A percentile compares a stretch with the other conserved stretches of the same genome.
phyloP scores from a whole-genome alignment of 2,888 invertebrate species.

The Argyresthia goedartella region DNA sequence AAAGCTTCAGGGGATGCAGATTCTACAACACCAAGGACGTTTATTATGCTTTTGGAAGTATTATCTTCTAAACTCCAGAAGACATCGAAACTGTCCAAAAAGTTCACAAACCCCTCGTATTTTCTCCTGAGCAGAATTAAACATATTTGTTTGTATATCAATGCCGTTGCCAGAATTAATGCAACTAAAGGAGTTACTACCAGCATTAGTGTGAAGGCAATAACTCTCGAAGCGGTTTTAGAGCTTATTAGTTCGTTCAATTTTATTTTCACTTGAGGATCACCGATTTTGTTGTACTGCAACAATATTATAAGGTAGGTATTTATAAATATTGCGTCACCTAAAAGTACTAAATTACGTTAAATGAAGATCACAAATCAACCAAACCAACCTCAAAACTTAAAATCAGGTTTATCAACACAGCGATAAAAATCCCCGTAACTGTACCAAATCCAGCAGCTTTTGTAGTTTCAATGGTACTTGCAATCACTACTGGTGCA shows the following conservation, averaged over 20 bases:
- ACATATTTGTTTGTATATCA: conserved; percentile 31
- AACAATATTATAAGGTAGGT: conserved; percentile 12
- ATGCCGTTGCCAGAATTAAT: conserved; percentile 20
- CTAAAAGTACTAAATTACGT: background rate
- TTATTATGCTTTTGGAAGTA: conserved; percentile 51
- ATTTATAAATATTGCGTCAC: background rate
- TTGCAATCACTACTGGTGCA: conserved; percentile 1
- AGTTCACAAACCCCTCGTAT: conserved; percentile 44
- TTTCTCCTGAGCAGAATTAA: conserved; percentile 26
- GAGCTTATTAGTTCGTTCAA: conserved; percentile 10
- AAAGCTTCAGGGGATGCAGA: conserved; percentile 26
- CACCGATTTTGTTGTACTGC: conserved; percentile 14
- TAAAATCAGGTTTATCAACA: conserved; percentile 16
- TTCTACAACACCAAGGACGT: conserved; percentile 56
- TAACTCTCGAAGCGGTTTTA: conserved; percentile 15
- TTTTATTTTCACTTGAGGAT: conserved; percentile 13
- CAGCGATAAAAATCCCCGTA: conserved; percentile 23
- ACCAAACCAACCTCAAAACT: conserved; percentile 17
- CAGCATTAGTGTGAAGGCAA: conserved; percentile 19
- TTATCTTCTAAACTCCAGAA: conserved; percentile 66
- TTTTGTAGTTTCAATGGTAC: conserved; percentile 9
- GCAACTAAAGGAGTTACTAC: conserved; percentile 23
- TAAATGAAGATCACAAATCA: background rate
- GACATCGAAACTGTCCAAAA: conserved; percentile 63
- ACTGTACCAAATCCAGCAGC: conserved; percentile 21